Evolutionary conservation across 2,113 vertebrate genomes (phyloP), one percentile per base, ranked within the genome.

Genomic region (Leptobrachium ailaonicum): DNA sequence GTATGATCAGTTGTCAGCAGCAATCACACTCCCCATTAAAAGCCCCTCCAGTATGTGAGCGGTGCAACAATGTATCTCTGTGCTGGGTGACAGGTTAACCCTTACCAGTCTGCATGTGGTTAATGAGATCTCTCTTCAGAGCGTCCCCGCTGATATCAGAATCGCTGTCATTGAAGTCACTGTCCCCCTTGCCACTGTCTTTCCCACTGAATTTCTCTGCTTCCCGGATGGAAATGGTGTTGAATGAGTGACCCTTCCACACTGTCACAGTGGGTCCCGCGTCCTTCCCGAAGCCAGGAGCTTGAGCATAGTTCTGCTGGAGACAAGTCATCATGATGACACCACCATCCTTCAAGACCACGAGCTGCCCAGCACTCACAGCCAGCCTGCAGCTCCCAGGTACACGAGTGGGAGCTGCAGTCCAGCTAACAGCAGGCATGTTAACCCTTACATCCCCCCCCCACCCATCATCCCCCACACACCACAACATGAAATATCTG

Each of bases 141-240:
- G 94, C 95, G 47, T 98, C 96, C 73, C 94, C 96, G 0, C 97
- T 98, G 84, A 99, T 94, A 87, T 99, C 97, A 0, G 97, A 98
- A 66, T 99, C 97, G 0, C 97, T 98, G 93, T 98, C 97, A 0
- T 99, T 99, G 87, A 98, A 97, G 89, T 99, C 97, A 2, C 97
- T 99, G 92, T 99, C 97, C 0, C 97, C 97, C 87, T 99, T 99
- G 6, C 97, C 97, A 0, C 97, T 99, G 89, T 99, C 97, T 89
- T 99, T 99, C 60, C 97, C 97, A 0, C 97, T 99, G 90, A 98
- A 97, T 82, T 93, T 94, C 83, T 98, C 96, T 0, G 92, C 96
- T 76, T 98, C 96, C 74, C 96, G 88, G 2, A 94, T 95, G 0
- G 96, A 95, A 82, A 98, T 96, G 4, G 96, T 96, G 40, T 96